These are phyloP conservation scores for Talpa occidentalis DNA, from an alignment of 2,113 vertebrate species.

Conservation along the genomic window DNA sequence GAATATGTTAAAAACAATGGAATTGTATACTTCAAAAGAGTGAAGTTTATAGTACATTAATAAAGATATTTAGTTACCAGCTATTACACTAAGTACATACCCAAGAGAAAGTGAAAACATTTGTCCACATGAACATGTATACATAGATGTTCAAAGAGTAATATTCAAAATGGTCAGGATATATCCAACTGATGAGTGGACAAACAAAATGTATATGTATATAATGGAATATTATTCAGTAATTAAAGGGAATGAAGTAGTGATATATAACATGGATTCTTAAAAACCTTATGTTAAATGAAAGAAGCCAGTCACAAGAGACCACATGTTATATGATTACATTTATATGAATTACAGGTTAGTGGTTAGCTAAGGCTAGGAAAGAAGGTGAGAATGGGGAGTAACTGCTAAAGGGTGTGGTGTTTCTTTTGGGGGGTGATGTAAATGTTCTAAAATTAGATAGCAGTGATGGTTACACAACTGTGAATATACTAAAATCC, in stretches of 20 bases:
- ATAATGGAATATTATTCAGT: neutral
- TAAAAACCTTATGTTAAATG: neutral
- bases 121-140: neutral
- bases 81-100: neutral
- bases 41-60: neutral
- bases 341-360: slow-evolving; percentile 17
- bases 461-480: neutral
- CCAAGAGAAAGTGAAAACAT: neutral
- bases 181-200: neutral
- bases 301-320: slow-evolving; percentile 45
- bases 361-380: neutral
- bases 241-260: neutral
- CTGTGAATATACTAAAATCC: slow-evolving; percentile 28
- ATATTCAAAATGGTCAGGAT: neutral
- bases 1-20: neutral
- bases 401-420: neutral
- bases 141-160: neutral
- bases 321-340: neutral
- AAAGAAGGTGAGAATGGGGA: neutral
- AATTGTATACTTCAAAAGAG: neutral
- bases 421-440: neutral
- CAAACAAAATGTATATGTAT: neutral
- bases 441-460: slow-evolving; percentile 59
- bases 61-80: neutral
- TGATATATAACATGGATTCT: neutral